phyloP scores from a whole-genome alignment of 2,113 vertebrate species.

The Seriola aureovittata region DNA sequence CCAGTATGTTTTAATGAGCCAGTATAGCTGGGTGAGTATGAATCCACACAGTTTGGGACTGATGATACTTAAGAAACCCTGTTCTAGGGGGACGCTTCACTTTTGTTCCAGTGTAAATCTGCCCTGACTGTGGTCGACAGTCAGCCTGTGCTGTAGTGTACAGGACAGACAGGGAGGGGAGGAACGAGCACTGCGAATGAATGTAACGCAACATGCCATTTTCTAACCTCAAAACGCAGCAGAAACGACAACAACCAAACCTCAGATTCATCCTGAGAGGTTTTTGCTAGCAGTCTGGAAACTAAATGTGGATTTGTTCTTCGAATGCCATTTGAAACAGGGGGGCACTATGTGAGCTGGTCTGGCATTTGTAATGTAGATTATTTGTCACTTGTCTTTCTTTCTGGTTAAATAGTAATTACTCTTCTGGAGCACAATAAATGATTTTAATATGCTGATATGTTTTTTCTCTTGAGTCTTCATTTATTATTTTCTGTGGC shows the following conservation, averaged over 20 bases:
- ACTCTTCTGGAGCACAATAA: constrained; percentile 89
- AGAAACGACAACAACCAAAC: constrained; percentile 69
- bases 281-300: constrained; percentile 71
- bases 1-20: constrained; percentile 36
- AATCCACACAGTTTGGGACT: constrained; percentile 48
- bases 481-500: constrained; percentile 48
- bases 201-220: constrained; percentile 86
- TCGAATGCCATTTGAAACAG: constrained; percentile 72
- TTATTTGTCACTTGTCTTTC: constrained; percentile 88
- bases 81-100: constrained; percentile 59
- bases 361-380: constrained; percentile 86
- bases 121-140: constrained; percentile 18
- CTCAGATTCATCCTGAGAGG: constrained; percentile 69
- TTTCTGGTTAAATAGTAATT: constrained; percentile 89
- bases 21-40: constrained; percentile 29
- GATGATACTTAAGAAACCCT: constrained; percentile 58
- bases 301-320: constrained; percentile 65
- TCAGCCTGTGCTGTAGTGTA: constrained; percentile 19
- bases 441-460: constrained; percentile 87
- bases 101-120: constrained; percentile 61
- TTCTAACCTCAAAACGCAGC: constrained; percentile 78
- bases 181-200: constrained; percentile 74
- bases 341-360: constrained; percentile 75
- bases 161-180: constrained; percentile 33
- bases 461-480: constrained; percentile 64